Evolutionary conservation across 1,140 invertebrate genomes (phyloP), one percentile per base, ranked within the genome.

Genomic region (Dryas iulia): DNA sequence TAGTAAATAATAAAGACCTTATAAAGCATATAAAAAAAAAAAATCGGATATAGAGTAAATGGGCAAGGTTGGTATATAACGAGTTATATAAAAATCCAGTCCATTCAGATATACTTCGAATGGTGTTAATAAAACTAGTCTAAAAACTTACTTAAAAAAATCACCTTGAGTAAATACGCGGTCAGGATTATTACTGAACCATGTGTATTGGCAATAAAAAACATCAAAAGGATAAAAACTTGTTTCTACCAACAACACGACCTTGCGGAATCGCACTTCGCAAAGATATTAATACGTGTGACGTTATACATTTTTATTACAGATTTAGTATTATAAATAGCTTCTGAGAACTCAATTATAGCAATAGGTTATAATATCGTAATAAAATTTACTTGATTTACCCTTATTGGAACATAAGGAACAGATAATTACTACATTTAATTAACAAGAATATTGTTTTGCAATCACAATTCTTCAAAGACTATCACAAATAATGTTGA

Each of bases 151-250:
- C 10, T 23, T 26, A 6, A 25, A 56, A 65, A n/a, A 30, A 52
- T 59, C 57, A 67, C 57, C 65, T 67, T 67, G 65, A 60, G 35
- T 59, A 54, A 53, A 54, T 25, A 60, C 35, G 63, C 35, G 33
- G 65, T 59, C 58, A 60, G 39, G 57, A 67, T 67, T 67, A 67
- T 60, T 60, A 54, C 47, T 35, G 65, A 54, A 56, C 65, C 25
- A 47, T 61, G 21, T 53, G 14, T 25, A 35, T 31, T 28, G 61
- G 12, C 52, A 28, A 71, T 18, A 30, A 28, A 14, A 47, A 47
- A 47, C 39, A 47, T 47, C 14, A 47, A 12, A 63, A 18, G 62
- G 57, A 70, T 56, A 18, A 28, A 58, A 69, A 71, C 69, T 21
- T 30, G 69, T 71, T 71, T 65, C 66, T 30, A 56, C 52, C 21